Base-by-base conservation (phyloP, 2,888 invertebrate species). In the Saturnia japonica region DNA sequence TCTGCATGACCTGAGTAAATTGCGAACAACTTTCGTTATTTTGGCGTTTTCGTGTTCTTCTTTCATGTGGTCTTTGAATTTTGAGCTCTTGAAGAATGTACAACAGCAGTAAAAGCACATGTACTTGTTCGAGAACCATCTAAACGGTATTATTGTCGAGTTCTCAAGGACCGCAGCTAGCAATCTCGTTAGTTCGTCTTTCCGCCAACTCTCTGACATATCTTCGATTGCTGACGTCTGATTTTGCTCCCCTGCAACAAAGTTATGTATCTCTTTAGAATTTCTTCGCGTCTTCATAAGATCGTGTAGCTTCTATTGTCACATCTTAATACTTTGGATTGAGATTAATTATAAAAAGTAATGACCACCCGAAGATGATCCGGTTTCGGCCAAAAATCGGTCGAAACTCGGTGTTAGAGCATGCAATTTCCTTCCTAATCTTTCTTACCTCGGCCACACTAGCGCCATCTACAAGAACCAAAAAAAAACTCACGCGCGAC, bases 61-160 rank as follows among this genome's bases (percentile, higher is more conserved):
- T 14, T 70, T 71, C 0, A 82, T 83, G 25, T 88, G 88, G 1
- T 77, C 68, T 66, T 81, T 83, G 0, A 88, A 73, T 8, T 76
- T 76, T 0, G 71, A 60, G 68, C 83, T 77, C 12, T 85, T 83
- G 0, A 78, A 68, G 69, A 86, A 87, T 0, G 79, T 74, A 34
- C 79, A 80, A 12, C 84, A 81, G 68, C 88, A 88, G 72, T 78
- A 88, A 72, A 87, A 88, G 40, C 88, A 88, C 76, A 72, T 80
- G 73, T 81, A 88, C 8, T 81, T 81, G 71, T 82, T 84, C 1
- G 80, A 78, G 6, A 80, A 75, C 85, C 85, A 88, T 16, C 85
- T 79, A 67, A 88, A 88, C 0, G 88, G 88, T 34, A 85, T 79
- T 0, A 84, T 82, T 0, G 81, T 84, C 0, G 88, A 83, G 71